Evolutionary conservation across 2,888 invertebrate species (phyloP).

Genomic region (Monopis laevigella): DNA sequence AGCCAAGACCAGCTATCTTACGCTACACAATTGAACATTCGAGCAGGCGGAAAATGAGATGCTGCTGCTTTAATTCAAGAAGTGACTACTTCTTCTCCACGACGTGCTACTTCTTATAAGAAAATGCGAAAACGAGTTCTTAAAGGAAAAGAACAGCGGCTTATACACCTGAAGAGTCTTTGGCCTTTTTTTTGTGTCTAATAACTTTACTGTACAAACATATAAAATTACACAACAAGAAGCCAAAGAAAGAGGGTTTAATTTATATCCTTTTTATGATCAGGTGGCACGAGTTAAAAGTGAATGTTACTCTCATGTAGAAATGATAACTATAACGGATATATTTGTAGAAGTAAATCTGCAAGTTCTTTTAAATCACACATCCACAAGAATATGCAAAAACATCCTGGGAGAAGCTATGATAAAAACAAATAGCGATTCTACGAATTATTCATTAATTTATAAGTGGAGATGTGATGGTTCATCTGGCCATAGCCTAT

Average conservation of each 20-base stretch:
- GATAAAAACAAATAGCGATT: background rate
- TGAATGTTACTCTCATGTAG: background rate
- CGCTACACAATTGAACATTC: background rate
- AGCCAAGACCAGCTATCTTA: background rate
- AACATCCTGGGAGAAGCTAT: background rate
- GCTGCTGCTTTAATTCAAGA: background rate
- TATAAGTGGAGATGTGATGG: constrained; percentile 14
- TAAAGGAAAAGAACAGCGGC: background rate
- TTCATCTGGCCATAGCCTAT: constrained; percentile 11
- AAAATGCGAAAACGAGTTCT: background rate
- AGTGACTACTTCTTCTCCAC: too few species aligned
- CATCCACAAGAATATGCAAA: background rate
- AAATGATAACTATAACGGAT: background rate
- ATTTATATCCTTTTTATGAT: background rate
- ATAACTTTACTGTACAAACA: background rate
- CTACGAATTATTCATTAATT: constrained; percentile 7
- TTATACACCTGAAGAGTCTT: background rate
- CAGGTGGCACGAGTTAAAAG: background rate
- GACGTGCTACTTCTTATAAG: too few species aligned
- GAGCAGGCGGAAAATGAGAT: background rate
- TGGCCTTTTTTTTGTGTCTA: background rate
- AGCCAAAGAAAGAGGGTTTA: background rate
- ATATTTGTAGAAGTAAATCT: constrained; percentile 1
- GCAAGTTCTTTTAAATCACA: constrained; percentile 2
- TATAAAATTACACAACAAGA: background rate